Base-by-base conservation (phyloP, 2,888 invertebrate genomes). In the Alloscopus bannaensis region DNA sequence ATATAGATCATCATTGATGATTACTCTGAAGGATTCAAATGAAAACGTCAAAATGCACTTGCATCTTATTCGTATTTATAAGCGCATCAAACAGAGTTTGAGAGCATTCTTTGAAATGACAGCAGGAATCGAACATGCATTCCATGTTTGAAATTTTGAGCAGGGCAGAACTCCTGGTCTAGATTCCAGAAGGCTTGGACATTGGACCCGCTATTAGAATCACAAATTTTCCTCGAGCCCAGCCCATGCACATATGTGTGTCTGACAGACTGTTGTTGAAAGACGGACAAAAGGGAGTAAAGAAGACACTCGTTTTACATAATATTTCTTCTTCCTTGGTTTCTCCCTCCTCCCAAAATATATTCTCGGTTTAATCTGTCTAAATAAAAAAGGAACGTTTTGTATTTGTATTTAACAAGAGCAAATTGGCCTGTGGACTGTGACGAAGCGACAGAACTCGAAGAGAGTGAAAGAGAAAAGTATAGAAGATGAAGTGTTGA, bases 1-100 rank as follows among this genome's bases (percentile, higher is more conserved):
- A 72, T 47, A 20, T 73, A 64, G 64, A 60, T 71, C 31, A 73
- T 73, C 65, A 64, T 72, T 50, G 18, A 31, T 52, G 72, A 73
- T 73, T 42, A n/a, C n/a, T n/a, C n/a, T n/a, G 42, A 73, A 73
- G 64, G 65, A 55, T 73, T 29, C 52, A 65, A 52, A 68, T 75
- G 75, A 75, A 75, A 50, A 75, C 52, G 75, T 75, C 75, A 75
- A 60, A 29, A 69, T 69, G 68, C 55, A 52, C 20, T 24, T 40
- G 18, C 29, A 20, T 42, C 29, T 45, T 4, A 3, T 45, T 45
- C 4, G 3, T 11, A 26, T 13, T 4, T 26, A 26, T 26, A 26
- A 16, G 26, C 8, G 26, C 28, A 24, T 13, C 2, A 26, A 26
- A n/a, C n/a, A n/a, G 55, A 55, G 18, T 50, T 50, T 3, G 8